Evolutionary conservation across 2,797 vertebrate genomes (phyloP), one percentile per base, ranked within the genome.

Genomic region (Manis javanica): DNA sequence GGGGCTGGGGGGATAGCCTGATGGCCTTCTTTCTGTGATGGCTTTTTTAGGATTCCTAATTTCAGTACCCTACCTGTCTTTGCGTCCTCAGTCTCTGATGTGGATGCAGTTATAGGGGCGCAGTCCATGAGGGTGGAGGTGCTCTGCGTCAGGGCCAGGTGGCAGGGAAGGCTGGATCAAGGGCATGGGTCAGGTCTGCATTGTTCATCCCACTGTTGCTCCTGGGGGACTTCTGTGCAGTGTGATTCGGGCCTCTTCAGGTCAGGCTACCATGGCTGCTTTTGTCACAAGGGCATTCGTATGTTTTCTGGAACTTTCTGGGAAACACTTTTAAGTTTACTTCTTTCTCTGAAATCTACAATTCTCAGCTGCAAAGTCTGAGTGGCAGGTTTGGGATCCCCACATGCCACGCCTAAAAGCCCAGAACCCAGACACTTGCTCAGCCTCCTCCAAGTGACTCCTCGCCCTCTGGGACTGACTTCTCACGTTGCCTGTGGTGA

Each of bases 151-250:
- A 7, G 4, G 31, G 74, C 2, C 37, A 49, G 37, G 81, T 10
- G 10, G 23, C 9, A 42, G 34, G 26, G 66, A 23, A 9, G 13
- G 4, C 29, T 7, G 19, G 42, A 13, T 1, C 21, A 8, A 34
- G 49, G 75, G 18, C 4, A 57, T 1, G 1, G 3, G 14, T 1
- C 3, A 0, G 39, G 23, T 39, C 21, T 29, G 57, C 0, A 0
- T 2, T 12, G 42, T 9, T 37, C 5, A 1, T 7, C 42, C 14
- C 7, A 2, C 31, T 18, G 10, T 66, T 71, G 39, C 23, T 49
- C 37, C 7, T 10, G 16, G 18, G 49, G 15, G 46, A 61, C 61
- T 59, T 71, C 63, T 15, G 1, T 11, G 66, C 24, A 3, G 37
- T 66, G 37, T 18, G 37, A 14, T 10, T n/a, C 23, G n/a, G 59